Evolutionary conservation across 2,888 invertebrate species (phyloP).

Genomic region (Dicycla oo): DNA sequence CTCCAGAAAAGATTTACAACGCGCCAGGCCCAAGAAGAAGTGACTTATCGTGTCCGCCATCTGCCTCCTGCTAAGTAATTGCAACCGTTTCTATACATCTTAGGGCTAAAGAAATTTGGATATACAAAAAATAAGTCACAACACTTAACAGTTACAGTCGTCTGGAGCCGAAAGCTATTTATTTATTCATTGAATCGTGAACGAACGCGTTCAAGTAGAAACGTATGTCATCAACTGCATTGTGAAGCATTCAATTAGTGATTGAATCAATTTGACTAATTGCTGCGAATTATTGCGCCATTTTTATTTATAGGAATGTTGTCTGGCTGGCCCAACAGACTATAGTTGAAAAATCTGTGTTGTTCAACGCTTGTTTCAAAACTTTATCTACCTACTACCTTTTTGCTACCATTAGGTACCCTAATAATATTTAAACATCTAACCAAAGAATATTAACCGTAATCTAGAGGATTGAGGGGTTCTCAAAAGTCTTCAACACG

Average conservation of each 20-base stretch:
- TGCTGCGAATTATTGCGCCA: constrained; percentile 59
- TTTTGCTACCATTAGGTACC: too few species aligned
- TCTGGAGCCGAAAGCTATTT: constrained; percentile 78
- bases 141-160: constrained; percentile 46
- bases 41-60: constrained; percentile 15
- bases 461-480: too few species aligned
- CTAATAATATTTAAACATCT: too few species aligned
- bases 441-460: too few species aligned
- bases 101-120: constrained; percentile 13
- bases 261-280: constrained; percentile 66
- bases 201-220: constrained; percentile 79
- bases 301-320: constrained; percentile 36
- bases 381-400: too few species aligned
- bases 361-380: not conserved
- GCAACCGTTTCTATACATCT: constrained; percentile 12
- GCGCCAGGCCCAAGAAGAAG: not conserved
- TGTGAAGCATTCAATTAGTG: constrained; percentile 83
- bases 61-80: constrained; percentile 20
- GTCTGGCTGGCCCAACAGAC: not conserved
- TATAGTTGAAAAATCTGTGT: not conserved
- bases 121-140: constrained; percentile 68
- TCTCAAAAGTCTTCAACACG: too few species aligned
- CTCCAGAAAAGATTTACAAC: constrained; percentile 14
- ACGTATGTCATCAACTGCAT: constrained; percentile 77
- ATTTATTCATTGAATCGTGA: constrained; percentile 84